phyloP scores from a whole-genome alignment of 2,888 invertebrate genomes.

The Blomia tropicalis region DNA sequence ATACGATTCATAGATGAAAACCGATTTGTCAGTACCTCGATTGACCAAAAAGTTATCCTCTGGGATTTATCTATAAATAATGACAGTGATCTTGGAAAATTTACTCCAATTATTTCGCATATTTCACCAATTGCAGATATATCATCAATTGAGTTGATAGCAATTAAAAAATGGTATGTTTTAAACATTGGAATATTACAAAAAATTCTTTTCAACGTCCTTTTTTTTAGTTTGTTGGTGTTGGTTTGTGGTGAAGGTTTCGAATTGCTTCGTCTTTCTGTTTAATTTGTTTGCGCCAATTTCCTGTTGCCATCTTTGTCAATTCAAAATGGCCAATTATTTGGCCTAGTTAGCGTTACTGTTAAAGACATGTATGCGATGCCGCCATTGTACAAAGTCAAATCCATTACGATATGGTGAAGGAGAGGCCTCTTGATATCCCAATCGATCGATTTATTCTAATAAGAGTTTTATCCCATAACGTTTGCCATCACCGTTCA shows the following conservation, averaged over 20 bases:
- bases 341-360: no score
- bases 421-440: not conserved
- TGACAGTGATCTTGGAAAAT: conserved; percentile 33
- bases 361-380: no score
- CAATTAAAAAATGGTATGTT: not conserved
- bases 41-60: conserved; percentile 49
- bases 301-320: not conserved
- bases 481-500: not conserved
- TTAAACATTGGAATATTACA: no score
- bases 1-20: conserved; percentile 33
- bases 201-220: no score
- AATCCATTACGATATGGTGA: not conserved
- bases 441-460: conserved; percentile 11
- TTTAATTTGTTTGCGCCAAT: not conserved
- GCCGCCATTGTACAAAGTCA: no score
- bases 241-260: conserved; percentile 21
- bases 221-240: not conserved
- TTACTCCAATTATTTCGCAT: conserved; percentile 16
- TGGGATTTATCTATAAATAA: conserved; percentile 32
- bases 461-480: not conserved
- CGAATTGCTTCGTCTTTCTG: not conserved
- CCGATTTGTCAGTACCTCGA: conserved; percentile 44
- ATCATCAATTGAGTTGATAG: conserved; percentile 12
- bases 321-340: not conserved
- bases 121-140: conserved; percentile 27